Evolutionary conservation across 2,797 vertebrate genomes (phyloP), one percentile per base, ranked within the genome.

Genomic region (Notamacropus eugenii): DNA sequence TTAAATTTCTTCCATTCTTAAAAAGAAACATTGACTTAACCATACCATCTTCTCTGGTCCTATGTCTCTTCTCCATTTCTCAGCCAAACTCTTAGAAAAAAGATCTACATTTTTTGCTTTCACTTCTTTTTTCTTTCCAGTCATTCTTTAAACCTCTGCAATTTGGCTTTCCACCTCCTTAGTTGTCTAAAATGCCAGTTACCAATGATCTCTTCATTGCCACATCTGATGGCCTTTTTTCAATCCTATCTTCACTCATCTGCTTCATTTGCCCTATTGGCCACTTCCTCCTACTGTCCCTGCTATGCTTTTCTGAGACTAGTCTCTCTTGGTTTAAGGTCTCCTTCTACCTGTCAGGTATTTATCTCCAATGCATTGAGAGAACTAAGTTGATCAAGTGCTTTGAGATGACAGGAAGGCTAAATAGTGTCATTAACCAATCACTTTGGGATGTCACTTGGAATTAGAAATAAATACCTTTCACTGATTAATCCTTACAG

Each of bases 351-450:
- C 62, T 0, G 9, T 29, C 1, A 2, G n/a, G 46, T 31, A 22
- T 0, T 3, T 2, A 0, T 59, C n/a, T 31, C 54, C 40, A 27
- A 29, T 28, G 34, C 3, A 11, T 5, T 40, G 55, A 82, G n/a
- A 24, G 19, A 82, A 40, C 67, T 82, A 82, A 40, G 2, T 82
- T 82, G 46, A 82, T 8, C 22, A 82, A 40, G 22, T 0, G 3
- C 54, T 3, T 31, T 34, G 27, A 56, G 54, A 4, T 14, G 90
- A 62, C 46, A 0, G 92, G 91, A 40, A 50, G 0, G 1, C 54
- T 6, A 2, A 28, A 28, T 13, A 2, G 5, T 14, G 0, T 2
- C 1, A 1, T 4, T 1, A 52, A 5, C 1, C 0, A 34, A 2
- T 40, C 54, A 93, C 54, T 90, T 54, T n/a, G 92, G 90, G 92